A percentile compares a stretch with the other conserved stretches of the same genome.
These are phyloP conservation scores for Holacanthella duospinosa DNA, from an alignment of 2,888 invertebrate species.

Conservation along the genomic window DNA sequence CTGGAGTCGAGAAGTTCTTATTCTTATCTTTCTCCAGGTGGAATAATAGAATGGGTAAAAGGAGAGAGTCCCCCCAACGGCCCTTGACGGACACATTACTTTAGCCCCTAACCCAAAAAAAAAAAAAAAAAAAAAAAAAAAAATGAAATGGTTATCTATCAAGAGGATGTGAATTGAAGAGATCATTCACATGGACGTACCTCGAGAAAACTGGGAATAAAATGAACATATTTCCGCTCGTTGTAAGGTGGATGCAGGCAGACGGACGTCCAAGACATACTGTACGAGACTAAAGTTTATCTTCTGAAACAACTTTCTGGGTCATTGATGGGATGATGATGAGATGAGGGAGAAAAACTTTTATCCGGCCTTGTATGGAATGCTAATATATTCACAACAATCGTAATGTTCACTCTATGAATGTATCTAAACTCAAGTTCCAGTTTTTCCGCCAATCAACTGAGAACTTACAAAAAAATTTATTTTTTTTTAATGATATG, in stretches of 20 bases:
- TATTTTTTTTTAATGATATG: too few relatives aligned
- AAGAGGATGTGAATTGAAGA: not conserved
- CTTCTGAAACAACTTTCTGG: not conserved
- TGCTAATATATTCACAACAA: not conserved
- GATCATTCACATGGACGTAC: not conserved
- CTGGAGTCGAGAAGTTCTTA: not conserved
- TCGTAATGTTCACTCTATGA: too few relatives aligned
- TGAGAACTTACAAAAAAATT: not conserved
- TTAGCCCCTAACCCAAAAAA: too few relatives aligned
- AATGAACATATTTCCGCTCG: not conserved
- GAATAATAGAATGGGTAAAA: not conserved
- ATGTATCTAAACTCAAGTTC: too few relatives aligned
- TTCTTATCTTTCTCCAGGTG: not conserved
- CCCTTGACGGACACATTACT: not conserved
- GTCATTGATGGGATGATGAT: not conserved
- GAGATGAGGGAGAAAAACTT: too few relatives aligned
- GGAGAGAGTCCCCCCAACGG: not conserved
- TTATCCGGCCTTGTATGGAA: not conserved
- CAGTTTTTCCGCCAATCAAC: too few relatives aligned
- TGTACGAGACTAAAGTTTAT: too few relatives aligned
- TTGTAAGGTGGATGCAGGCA: not conserved
- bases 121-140: not conserved
- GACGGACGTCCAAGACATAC: too few relatives aligned
- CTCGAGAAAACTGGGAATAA: not conserved
- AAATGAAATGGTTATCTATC: not conserved